Percentiles rank a stretch among this genome's conserved stretches.
Conservation (phyloP, 2,888 invertebrate species). For the Philereme vetulata region DNA sequence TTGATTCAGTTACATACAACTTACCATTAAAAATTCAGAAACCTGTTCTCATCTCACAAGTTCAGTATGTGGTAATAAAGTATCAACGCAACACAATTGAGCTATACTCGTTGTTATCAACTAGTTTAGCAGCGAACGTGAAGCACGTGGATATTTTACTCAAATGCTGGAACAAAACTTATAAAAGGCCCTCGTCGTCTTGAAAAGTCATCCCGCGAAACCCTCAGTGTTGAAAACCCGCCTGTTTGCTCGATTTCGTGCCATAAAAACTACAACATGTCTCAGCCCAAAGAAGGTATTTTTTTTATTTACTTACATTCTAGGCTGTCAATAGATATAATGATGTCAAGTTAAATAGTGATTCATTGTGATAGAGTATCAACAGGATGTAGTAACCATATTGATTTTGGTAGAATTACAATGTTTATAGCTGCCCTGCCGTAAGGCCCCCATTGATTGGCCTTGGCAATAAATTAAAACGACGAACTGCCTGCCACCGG, state of each 20-base stretch:
- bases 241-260: constrained; percentile 32
- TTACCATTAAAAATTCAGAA: too few species aligned
- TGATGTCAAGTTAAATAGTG: constrained; percentile 39
- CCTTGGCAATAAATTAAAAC: constrained; percentile 13
- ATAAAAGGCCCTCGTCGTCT: constrained; percentile 68
- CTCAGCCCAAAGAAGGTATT: constrained; percentile 74
- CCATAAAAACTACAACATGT: constrained; percentile 54
- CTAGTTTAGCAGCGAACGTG: constrained; percentile 55
- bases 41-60: too few species aligned
- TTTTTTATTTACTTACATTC: constrained; percentile 45
- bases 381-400: neutral
- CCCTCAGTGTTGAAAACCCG: constrained; percentile 50
- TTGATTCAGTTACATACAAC: too few species aligned
- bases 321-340: constrained; percentile 35
- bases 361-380: constrained; percentile 10
- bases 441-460: constrained; percentile 1
- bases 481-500: too few species aligned
- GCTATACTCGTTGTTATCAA: constrained; percentile 63
- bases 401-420: constrained; percentile 25
- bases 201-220: constrained; percentile 59
- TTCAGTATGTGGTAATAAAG: constrained; percentile 28
- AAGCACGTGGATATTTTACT: constrained; percentile 66
- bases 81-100: constrained; percentile 49
- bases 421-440: constrained; percentile 11
- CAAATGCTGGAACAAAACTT: constrained; percentile 61